phyloP scores from a whole-genome alignment of 1,140 invertebrate species.

The Camponotus pennsylvanicus region DNA sequence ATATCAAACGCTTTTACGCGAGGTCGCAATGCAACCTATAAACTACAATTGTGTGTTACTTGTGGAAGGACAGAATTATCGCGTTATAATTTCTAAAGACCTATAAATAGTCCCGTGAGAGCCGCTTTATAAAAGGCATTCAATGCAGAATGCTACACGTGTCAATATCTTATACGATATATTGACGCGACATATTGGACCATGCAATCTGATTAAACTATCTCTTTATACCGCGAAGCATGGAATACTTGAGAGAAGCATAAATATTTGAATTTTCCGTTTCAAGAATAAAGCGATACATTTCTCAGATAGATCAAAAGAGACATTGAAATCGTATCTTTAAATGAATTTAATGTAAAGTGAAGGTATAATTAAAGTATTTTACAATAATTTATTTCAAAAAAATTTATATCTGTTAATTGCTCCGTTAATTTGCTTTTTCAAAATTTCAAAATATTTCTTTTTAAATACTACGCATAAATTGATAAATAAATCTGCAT shows the following conservation, averaged over 20 bases:
- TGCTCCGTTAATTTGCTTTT: background rate
- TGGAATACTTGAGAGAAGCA: background rate
- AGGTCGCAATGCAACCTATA: slow-evolving; percentile 50
- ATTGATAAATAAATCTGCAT: no score
- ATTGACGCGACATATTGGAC: slow-evolving; percentile 36
- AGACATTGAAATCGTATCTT: background rate
- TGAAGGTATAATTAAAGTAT: background rate
- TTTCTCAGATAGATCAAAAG: slow-evolving; percentile 1
- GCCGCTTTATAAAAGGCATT: slow-evolving; percentile 44
- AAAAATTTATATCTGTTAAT: background rate
- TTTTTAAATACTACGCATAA: no score
- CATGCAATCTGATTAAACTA: slow-evolving; percentile 13
- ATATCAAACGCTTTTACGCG: slow-evolving; percentile 7
- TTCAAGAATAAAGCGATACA: background rate
- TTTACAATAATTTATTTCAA: background rate
- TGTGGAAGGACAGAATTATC: slow-evolving; percentile 1
- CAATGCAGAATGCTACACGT: slow-evolving; percentile 13
- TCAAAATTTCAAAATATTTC: no score
- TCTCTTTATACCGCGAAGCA: background rate
- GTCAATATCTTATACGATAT: slow-evolving; percentile 5
- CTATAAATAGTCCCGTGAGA: slow-evolving; percentile 19
- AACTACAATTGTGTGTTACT: slow-evolving; percentile 37
- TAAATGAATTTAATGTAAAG: background rate
- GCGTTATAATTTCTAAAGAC: slow-evolving; percentile 50
- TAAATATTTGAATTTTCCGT: slow-evolving; percentile 28